phyloP scores from a whole-genome alignment of 2,113 vertebrate genomes.

The Mesitornis unicolor region DNA sequence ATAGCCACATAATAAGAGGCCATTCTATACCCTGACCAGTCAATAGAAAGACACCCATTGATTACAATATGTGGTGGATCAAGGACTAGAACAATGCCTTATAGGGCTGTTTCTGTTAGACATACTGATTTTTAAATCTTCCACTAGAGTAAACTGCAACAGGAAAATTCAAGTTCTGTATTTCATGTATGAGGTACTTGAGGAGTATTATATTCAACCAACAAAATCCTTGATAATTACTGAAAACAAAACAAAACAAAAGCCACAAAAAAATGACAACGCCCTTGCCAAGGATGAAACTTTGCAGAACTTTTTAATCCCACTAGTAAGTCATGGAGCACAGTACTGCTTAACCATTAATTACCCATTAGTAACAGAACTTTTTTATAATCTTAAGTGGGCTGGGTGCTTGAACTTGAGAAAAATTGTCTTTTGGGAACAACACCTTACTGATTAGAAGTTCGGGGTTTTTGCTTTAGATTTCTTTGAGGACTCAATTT shows the following conservation, averaged over 20 bases:
- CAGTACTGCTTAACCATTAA: background rate
- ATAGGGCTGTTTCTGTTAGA: background rate
- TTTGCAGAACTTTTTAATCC: background rate
- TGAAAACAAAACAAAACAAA: background rate
- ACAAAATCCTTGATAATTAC: background rate
- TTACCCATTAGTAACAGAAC: background rate
- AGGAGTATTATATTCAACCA: background rate
- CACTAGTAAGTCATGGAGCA: background rate
- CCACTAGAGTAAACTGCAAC: background rate
- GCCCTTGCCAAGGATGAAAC: background rate
- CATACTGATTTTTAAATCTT: background rate
- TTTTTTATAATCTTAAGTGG: background rate
- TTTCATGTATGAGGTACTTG: background rate
- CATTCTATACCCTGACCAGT: background rate
- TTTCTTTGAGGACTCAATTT: background rate
- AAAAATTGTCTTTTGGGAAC: background rate
- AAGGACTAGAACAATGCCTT: background rate
- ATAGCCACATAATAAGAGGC: background rate
- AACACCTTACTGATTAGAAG: background rate
- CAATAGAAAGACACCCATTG: background rate
- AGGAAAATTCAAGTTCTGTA: background rate
- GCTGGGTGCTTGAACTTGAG: background rate
- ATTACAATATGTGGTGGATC: background rate
- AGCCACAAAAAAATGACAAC: background rate
- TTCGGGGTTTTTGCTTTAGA: rapidly evolving